Evolutionary conservation across 2,888 invertebrate species (phyloP).

Genomic region (Netelia fuscicornis): DNA sequence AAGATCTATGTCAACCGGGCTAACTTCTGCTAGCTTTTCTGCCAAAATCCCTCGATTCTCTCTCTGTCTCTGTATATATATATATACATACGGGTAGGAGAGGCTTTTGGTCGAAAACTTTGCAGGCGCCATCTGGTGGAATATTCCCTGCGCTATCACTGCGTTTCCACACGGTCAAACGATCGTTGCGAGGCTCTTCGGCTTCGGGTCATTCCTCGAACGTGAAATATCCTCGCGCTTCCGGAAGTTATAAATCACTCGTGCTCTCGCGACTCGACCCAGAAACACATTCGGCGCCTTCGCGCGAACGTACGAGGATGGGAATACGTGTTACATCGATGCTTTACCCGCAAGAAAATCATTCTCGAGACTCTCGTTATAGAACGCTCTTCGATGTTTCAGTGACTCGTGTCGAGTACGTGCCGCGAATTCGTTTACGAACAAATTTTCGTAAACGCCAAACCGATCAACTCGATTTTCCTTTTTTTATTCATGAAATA

Average conservation of each 20-base stretch:
- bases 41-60: constrained; percentile 10
- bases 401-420: not conserved
- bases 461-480: too few relatives aligned
- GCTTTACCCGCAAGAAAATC: not conserved
- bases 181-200: constrained; percentile 59
- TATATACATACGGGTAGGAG: not conserved
- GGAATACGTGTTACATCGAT: not conserved
- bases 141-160: constrained; percentile 44
- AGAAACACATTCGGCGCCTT: constrained; percentile 67
- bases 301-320: not conserved
- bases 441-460: not conserved
- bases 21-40: constrained; percentile 13
- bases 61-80: not conserved
- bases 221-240: constrained; percentile 73
- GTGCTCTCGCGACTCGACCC: constrained; percentile 72
- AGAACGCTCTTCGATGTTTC: not conserved
- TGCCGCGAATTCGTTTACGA: not conserved
- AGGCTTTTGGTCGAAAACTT: constrained; percentile 41
- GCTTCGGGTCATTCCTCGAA: constrained; percentile 59
- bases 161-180: constrained; percentile 66
- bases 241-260: constrained; percentile 79
- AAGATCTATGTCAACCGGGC: constrained; percentile 5
- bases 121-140: constrained; percentile 57
- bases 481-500: too few relatives aligned
- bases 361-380: constrained; percentile 3